Evolutionary conservation across 1,140 invertebrate species (phyloP), one percentile per base, ranked within the genome.

Genomic region (Scaptomyza graminum): DNA sequence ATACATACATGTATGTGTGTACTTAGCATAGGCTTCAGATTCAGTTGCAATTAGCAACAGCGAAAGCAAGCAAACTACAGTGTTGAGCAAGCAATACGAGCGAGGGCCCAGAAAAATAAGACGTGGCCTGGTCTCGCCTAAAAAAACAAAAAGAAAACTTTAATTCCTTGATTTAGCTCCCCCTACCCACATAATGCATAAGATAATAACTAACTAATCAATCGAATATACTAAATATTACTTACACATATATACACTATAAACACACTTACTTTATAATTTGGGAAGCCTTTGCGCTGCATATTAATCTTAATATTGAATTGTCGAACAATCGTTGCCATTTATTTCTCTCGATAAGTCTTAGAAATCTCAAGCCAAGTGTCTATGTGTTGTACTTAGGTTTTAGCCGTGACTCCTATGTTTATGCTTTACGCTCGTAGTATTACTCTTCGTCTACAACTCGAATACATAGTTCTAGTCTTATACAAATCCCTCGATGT

Each of bases 281-380:
- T 82, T 83, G 64, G 63, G 75, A 74, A 61, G 79, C 75, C 63
- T 55, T 59, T 25, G 79, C 72, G 50, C 59, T 68, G 54, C 49
- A 54, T 46, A 65, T 74, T 68, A 75, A 76, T 69, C 77, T 59
- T 66, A 85, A 63, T 84, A 87, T 83, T 70, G 85, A 89, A 89
- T 89, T 89, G 85, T 89, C 85, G 85, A 89, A 89, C 85, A 89
- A 89, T 89, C 85, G 83, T 89, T 83, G 79, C 84, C 84, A 84
- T 88, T 89, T 89, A 81, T 75, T 75, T 75, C 63, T 51, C 57
- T 75, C 62, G 71, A 78, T 75, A 78, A 68, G 65, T 74, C 49
- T 37, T 54, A 57, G 66, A 76, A 67, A 57, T 70, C 60, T 59
- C 59, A 57, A 65, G 44, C 39, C 49, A 70, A 76, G 66, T 81